Conservation (phyloP, 2,113 vertebrate genomes). For the Takifugu flavidus region DNA sequence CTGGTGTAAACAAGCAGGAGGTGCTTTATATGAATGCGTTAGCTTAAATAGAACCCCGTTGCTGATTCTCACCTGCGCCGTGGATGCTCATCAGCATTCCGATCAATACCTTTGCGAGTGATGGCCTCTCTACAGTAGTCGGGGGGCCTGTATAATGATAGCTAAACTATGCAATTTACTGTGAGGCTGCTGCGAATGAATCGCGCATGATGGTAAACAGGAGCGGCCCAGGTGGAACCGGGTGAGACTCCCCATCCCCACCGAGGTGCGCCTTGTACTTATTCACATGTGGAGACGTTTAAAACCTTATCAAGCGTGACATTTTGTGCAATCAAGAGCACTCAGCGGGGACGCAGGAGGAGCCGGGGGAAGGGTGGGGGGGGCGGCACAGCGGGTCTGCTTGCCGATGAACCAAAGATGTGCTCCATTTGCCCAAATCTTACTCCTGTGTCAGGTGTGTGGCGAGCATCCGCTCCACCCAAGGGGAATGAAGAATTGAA, state of each 20-base stretch:
- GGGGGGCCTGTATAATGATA: slow-evolving; percentile 23
- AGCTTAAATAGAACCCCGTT: slow-evolving; percentile 17
- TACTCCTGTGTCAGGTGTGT: slow-evolving; percentile 57
- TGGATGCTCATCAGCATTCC: slow-evolving; percentile 26
- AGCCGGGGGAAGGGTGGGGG: not conserved
- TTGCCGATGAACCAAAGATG: slow-evolving; percentile 8
- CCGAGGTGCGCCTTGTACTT: not conserved
- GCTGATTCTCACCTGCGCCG: slow-evolving; percentile 29
- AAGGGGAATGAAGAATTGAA: slow-evolving; percentile 54
- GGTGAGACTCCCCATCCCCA: slow-evolving; percentile 7
- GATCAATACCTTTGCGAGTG: slow-evolving; percentile 47
- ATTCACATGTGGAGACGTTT: slow-evolving; percentile 5
- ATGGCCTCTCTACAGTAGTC: slow-evolving; percentile 35
- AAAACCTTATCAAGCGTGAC: slow-evolving; percentile 12
- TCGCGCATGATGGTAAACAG: slow-evolving; percentile 3
- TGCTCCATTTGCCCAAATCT: slow-evolving; percentile 57
- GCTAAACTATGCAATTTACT: slow-evolving; percentile 32
- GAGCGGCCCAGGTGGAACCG: slow-evolving; percentile 2
- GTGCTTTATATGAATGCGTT: slow-evolving; percentile 24
- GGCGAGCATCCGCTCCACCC: slow-evolving; percentile 34
- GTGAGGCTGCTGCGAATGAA: slow-evolving; percentile 28
- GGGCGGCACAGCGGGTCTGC: slow-evolving; percentile 1
- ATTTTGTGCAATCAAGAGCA: slow-evolving; percentile 25
- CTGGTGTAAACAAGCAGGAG: slow-evolving; percentile 36
- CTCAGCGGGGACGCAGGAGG: slow-evolving; percentile 12